Evolutionary conservation across 1,140 invertebrate genomes (phyloP), one percentile per base, ranked within the genome.

Genomic region (Drosophila watanabei): DNA sequence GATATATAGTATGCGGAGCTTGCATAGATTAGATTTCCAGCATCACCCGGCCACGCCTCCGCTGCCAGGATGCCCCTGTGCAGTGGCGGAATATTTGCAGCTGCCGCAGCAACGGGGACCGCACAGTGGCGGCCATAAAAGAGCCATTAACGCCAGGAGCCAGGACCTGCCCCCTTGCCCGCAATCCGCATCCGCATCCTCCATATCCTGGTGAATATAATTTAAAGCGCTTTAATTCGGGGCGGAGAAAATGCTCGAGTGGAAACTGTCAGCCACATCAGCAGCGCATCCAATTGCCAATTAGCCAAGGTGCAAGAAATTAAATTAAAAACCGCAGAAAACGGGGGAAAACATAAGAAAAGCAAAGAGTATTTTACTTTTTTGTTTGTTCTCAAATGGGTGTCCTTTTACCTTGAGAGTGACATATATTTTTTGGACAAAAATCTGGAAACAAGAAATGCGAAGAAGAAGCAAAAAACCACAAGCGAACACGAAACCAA

Each of bases 141-240:
- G 69, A 81, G 85, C 85, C 85, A 88, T 88, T 88, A 88, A 89
- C 85, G 85, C 85, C 84, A 89, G 84, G 77, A 87, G 80, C 51
- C 45, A 51, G 76, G 64, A 81, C 62, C 48, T 33, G 62, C 39
- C 51, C 39, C 48, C 14, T 0, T 43, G 30, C 0, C 16, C 14
- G 9, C 41, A 10, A 10, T 5, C 41, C n/a, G 41, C 37, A 16
- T 41, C 37, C 58, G 49, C 57, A 51, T 61, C 56, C 32, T 10
- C 20, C 24, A 20, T 18, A 14, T 57, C 32, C 28, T 64, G 39
- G 2, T 11, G 33, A 33, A 32, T 51, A 68, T 70, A 82, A 65
- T 60, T 88, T 88, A 81, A 88, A 88, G 81, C 66, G 65, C 46
- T 88, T 88, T 79, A 88, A 89, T 79, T 66, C 16, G 20, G 49